A percentile compares a stretch with the other conserved stretches of the same genome.
Conservation (phyloP, 64 coral and sea anemone genomes). For the Acropora yongei region DNA sequence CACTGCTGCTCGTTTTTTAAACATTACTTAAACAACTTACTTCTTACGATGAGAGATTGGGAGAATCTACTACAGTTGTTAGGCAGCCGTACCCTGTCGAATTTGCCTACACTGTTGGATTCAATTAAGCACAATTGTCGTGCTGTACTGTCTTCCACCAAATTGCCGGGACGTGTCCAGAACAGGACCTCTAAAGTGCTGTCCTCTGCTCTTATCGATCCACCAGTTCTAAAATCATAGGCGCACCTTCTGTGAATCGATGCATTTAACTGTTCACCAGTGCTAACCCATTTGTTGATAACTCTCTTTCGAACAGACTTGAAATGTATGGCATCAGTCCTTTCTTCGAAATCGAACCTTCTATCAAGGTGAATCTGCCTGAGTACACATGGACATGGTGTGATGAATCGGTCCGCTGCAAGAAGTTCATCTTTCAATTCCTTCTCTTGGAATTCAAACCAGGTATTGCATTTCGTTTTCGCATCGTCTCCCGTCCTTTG, state of each 20-base stretch:
- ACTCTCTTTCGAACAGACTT: neutral
- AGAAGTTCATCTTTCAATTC: neutral
- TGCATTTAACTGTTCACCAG: neutral
- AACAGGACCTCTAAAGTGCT: neutral
- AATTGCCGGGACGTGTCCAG: neutral
- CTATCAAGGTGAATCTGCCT: neutral
- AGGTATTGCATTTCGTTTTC: neutral
- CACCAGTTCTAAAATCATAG: neutral
- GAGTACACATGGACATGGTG: constrained; percentile 23
- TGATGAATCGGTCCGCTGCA: neutral
- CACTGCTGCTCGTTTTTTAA: too few relatives aligned
- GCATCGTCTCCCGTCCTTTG: neutral
- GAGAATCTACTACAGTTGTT: constrained; percentile 1
- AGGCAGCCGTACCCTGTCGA: neutral
- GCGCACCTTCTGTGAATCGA: neutral
- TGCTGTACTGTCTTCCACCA: constrained; percentile 47
- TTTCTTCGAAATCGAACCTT: neutral
- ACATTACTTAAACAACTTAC: constrained; percentile 26
- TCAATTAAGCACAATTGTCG: constrained; percentile 14
- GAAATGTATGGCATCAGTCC: neutral
- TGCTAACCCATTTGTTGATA: neutral
- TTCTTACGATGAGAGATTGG: neutral
- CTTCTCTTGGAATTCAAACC: neutral
- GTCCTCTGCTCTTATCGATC: neutral
- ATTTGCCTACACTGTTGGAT: constrained; percentile 29